Conservation (phyloP, 92 coral and sea anemone species). For the Chrysogorgia sp. region DNA sequence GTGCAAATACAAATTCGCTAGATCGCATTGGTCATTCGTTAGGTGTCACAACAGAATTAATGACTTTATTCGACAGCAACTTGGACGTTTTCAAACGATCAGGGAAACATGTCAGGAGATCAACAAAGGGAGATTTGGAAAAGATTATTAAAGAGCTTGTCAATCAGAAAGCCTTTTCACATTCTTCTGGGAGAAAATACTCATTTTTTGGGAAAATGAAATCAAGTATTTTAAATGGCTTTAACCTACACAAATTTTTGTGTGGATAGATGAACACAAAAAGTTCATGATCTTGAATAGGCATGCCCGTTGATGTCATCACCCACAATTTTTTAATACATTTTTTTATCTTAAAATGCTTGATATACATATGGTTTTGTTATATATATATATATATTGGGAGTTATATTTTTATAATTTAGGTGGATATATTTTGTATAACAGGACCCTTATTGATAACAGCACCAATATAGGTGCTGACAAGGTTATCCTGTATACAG, state of each 20-base stretch:
- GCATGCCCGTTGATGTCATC: neutral
- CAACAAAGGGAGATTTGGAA: conserved; percentile 60
- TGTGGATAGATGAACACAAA: conserved; percentile 73
- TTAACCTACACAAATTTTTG: conserved; percentile 63
- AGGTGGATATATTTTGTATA: too few relatives aligned
- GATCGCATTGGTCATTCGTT: conserved; percentile 71
- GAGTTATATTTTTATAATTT: too few relatives aligned
- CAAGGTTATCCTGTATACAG: too few relatives aligned
- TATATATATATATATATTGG: too few relatives aligned
- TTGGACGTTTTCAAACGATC: conserved; percentile 64
- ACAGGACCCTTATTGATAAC: too few relatives aligned
- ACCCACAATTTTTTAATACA: neutral
- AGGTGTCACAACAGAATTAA: conserved; percentile 56
- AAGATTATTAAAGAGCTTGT: conserved; percentile 63
- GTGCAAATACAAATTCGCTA: conserved; percentile 58
- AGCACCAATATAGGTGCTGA: too few relatives aligned
- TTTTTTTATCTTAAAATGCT: too few relatives aligned
- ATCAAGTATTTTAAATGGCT: conserved; percentile 66
- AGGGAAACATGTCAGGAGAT: conserved; percentile 62
- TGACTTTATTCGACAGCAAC: conserved; percentile 55
- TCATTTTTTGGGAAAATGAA: conserved; percentile 39
- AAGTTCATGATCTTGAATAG: neutral
- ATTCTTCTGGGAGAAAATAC: conserved; percentile 65
- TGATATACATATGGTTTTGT: too few relatives aligned
- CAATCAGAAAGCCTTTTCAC: conserved; percentile 58